These are phyloP conservation scores for Drosophila subquinaria DNA, from an alignment of 2,888 invertebrate species.

Conservation along the genomic window DNA sequence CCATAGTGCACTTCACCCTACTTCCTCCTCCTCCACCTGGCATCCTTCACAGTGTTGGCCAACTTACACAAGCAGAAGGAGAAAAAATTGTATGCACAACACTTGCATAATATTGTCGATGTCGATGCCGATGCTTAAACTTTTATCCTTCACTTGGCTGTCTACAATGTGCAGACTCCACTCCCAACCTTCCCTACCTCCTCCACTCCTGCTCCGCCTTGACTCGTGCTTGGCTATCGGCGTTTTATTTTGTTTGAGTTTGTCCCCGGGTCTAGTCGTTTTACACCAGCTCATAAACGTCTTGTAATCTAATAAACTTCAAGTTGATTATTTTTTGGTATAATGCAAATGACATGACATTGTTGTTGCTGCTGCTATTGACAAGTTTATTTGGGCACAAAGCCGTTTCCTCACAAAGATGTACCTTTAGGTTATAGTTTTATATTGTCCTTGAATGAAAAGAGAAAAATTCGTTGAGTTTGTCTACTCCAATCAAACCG, in stretches of 20 bases:
- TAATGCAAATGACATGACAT: constrained; percentile 28
- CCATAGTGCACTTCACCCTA: neutral
- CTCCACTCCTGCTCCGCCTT: neutral
- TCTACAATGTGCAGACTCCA: constrained; percentile 25
- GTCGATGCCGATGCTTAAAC: constrained; percentile 41
- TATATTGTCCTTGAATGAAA: no score
- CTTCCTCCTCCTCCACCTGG: neutral
- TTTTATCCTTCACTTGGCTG: constrained; percentile 28
- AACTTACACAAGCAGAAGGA: constrained; percentile 22
- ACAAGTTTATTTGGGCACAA: neutral
- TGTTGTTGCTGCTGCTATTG: constrained; percentile 1
- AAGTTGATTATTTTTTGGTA: constrained; percentile 48
- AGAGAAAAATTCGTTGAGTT: no score
- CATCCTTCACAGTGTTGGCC: constrained; percentile 6
- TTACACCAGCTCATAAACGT: constrained; percentile 53
- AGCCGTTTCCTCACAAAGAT: neutral
- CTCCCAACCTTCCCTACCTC: neutral
- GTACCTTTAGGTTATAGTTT: no score
- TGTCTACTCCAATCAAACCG: no score
- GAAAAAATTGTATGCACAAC: constrained; percentile 48
- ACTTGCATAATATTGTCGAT: constrained; percentile 58
- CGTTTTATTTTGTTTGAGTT: constrained; percentile 48
- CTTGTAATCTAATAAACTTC: constrained; percentile 49
- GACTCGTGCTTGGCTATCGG: constrained; percentile 17
- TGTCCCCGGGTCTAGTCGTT: constrained; percentile 32